Base-by-base conservation (phyloP, 1,140 invertebrate species). In the Nomia melanderi region DNA sequence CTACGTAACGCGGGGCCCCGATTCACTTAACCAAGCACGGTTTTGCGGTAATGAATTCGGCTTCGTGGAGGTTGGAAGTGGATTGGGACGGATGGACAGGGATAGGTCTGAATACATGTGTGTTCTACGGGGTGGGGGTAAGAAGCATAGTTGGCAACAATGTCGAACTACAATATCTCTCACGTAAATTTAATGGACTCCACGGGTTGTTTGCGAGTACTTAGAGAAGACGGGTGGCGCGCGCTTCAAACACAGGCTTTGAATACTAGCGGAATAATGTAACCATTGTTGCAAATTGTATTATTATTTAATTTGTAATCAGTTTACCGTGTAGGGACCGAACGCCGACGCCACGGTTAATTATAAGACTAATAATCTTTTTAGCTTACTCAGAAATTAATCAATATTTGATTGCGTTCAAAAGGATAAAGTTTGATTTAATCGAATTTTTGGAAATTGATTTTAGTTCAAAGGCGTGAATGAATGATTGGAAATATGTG, bases 31-130 rank as follows among this genome's bases (percentile, higher is more conserved):
- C 14, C 54, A 12, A 53, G 9, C 17, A 59, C 23, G 53, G 54
- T 75, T 75, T 50, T 27, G 63, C 7, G 39, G 6, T 67, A 69
- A 75, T 44, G 63, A 67, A 75, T 67, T 75, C 53, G 63, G 64
- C 29, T 47, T 47, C 20, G 0, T 0, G n/a, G 12, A 36, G 25
- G 25, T 23, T 17, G 60, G 44, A 41, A 71, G 59, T 29, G 25
- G 23, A n/a, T 50, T n/a, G 14, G 14, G 31, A 47, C 27, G n/a
- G 14, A 25, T 41, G 9, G 59, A 29, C 11, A 14, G 27, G 8
- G 31, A 73, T 64, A 39, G 54, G n/a, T 67, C n/a, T 75, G 62
- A 65, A 5, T n/a, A 67, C 29, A 33, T 31, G 56, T 41, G 14
- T 25, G 29, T n/a, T 4, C 17, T 36, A 14, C 14, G 1, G 12